These are phyloP conservation scores for Rhea pennata DNA, from an alignment of 2,113 vertebrate species.

Conservation along the genomic window DNA sequence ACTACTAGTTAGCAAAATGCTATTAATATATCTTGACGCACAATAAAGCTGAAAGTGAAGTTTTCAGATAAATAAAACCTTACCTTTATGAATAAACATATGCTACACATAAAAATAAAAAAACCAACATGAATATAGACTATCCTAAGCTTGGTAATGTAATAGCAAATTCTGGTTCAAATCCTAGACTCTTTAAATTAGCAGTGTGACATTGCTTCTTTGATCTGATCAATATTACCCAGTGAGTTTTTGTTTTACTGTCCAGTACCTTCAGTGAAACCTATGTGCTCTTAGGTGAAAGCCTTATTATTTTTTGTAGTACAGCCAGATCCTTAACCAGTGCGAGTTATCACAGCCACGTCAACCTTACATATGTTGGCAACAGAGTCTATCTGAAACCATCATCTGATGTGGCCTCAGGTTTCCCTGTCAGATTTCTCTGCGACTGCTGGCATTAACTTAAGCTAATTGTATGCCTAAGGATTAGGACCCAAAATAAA, in stretches of 20 bases:
- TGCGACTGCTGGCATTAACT: too few relatives aligned
- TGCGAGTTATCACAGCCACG: too few relatives aligned
- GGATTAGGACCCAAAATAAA: neutral
- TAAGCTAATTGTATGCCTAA: too few relatives aligned
- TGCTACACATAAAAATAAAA: neutral
- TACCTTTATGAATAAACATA: neutral
- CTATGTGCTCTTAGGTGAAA: neutral
- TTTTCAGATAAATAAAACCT: neutral
- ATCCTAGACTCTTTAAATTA: neutral
- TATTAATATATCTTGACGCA: neutral
- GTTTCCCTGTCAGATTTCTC: too few relatives aligned
- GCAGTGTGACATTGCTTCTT: neutral
- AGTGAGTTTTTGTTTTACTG: neutral
- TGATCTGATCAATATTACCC: neutral
- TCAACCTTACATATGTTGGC: too few relatives aligned
- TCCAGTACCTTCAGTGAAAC: neutral
- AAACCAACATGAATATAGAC: neutral
- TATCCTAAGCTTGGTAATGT: neutral
- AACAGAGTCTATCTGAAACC: too few relatives aligned
- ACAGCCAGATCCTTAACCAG: too few relatives aligned
- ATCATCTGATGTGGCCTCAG: too few relatives aligned
- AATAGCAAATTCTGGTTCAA: rapidly evolving
- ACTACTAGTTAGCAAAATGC: neutral
- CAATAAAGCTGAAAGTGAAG: neutral
- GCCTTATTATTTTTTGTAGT: neutral